Conservation (phyloP, 2,888 invertebrate genomes). For the Gari tellinella region DNA sequence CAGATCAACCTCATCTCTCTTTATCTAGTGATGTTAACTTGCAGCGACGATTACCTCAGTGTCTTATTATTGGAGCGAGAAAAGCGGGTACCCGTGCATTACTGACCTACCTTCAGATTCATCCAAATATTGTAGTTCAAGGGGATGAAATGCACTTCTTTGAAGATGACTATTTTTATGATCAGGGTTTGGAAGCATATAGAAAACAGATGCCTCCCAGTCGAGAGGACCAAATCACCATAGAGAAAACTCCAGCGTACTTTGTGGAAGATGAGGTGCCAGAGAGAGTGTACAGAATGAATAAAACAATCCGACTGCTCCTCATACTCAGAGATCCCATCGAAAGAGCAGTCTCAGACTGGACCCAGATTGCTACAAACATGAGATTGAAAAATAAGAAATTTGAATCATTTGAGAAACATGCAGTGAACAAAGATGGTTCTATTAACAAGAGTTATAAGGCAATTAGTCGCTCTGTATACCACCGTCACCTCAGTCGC, state of each 20-base stretch:
- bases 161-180: conserved; percentile 93
- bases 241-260: conserved; percentile 99
- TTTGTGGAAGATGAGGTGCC: conserved; percentile 98
- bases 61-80: conserved; percentile 84
- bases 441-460: conserved; percentile 83
- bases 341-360: conserved; percentile 97
- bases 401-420: conserved; percentile 81
- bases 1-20: not conserved
- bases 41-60: conserved; percentile 82
- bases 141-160: conserved; percentile 99
- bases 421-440: conserved; percentile 80
- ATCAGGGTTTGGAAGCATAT: conserved; percentile 96
- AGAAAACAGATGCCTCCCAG: conserved; percentile 92
- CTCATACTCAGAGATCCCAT: conserved; percentile 98
- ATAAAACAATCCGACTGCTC: conserved; percentile 93
- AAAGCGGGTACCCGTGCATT: conserved; percentile 85
- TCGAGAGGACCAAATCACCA: conserved; percentile 95
- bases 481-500: conserved; percentile 90
- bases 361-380: conserved; percentile 91
- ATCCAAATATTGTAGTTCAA: conserved; percentile 93
- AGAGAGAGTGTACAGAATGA: conserved; percentile 96
- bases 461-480: conserved; percentile 82
- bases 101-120: conserved; percentile 83
- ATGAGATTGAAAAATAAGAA: conserved; percentile 61
- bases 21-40: conserved; percentile 42